These are phyloP conservation scores for Tachycineta bicolor DNA, from an alignment of 2,113 vertebrate species.

Conservation along the genomic window DNA sequence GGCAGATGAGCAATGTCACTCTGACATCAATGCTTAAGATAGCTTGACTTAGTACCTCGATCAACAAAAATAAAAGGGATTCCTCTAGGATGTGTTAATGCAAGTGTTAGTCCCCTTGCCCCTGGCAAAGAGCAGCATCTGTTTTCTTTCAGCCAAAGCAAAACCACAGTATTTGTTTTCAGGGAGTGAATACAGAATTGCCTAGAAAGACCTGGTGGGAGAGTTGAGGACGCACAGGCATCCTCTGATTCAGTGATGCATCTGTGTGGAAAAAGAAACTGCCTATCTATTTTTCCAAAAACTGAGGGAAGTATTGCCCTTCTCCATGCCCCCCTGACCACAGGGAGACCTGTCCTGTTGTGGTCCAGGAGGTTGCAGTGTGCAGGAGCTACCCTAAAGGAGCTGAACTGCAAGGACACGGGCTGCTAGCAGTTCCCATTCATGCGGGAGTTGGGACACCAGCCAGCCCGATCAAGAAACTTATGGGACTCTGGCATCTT, in stretches of 20 bases:
- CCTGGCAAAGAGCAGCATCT: neutral
- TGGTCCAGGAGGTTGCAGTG: neutral
- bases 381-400: neutral
- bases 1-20: neutral
- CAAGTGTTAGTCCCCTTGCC: neutral
- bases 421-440: neutral
- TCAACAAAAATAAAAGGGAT: neutral
- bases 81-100: neutral
- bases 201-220: neutral
- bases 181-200: neutral
- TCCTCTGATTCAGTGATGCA: neutral
- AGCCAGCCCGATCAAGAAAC: neutral
- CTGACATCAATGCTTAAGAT: neutral
- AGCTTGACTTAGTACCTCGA: neutral
- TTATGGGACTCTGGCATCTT: neutral
- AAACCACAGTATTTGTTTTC: neutral
- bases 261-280: neutral
- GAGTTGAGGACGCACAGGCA: neutral
- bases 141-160: neutral
- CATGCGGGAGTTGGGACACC: rapidly evolving
- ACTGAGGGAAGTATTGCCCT: rapidly evolving
- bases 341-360: neutral
- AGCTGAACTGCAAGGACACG: neutral
- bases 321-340: neutral
- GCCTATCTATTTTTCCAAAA: neutral